A percentile compares a stretch with the other conserved stretches of the same genome.
These are phyloP conservation scores for Passerculus sandwichensis DNA, from an alignment of 2,797 vertebrate species.

Conservation along the genomic window DNA sequence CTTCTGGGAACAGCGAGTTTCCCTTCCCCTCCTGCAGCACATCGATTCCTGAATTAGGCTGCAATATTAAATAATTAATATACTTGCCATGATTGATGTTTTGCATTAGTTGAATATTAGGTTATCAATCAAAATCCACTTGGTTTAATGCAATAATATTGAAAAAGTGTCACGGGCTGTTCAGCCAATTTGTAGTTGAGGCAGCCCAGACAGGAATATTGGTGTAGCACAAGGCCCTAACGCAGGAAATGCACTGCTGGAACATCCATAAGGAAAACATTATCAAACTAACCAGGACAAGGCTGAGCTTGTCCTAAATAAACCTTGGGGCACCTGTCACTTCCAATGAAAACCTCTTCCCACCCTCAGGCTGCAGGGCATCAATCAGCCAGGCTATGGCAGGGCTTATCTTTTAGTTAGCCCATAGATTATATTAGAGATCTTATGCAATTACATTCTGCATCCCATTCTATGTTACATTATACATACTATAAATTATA, in stretches of 20 bases:
- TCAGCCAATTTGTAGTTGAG: slow-evolving; percentile 98
- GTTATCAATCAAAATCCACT: slow-evolving; percentile 99
- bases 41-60: slow-evolving; percentile 99
- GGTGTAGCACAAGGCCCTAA: slow-evolving; percentile 86
- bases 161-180: slow-evolving; percentile 98
- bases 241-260: slow-evolving; percentile 77
- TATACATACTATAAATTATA: accelerated
- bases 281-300: slow-evolving; percentile 49
- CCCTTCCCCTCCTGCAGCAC: slow-evolving; percentile 83
- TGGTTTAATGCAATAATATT: slow-evolving; percentile 99
- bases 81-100: slow-evolving; percentile 99
- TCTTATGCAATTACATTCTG: background rate
- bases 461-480: background rate
- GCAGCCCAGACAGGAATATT: slow-evolving; percentile 89
- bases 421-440: background rate
- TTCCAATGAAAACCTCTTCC: slow-evolving; percentile 35
- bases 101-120: slow-evolving; percentile 99
- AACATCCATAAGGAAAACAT: slow-evolving; percentile 72
- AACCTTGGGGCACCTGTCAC: slow-evolving; percentile 63
- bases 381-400: background rate
- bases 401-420: background rate
- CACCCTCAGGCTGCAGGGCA: background rate
- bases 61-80: slow-evolving; percentile 99
- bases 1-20: slow-evolving; percentile 85
- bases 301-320: slow-evolving; percentile 60